These are phyloP conservation scores for Myiagra hebetior DNA, from an alignment of 2,113 vertebrate species.

Conservation along the genomic window DNA sequence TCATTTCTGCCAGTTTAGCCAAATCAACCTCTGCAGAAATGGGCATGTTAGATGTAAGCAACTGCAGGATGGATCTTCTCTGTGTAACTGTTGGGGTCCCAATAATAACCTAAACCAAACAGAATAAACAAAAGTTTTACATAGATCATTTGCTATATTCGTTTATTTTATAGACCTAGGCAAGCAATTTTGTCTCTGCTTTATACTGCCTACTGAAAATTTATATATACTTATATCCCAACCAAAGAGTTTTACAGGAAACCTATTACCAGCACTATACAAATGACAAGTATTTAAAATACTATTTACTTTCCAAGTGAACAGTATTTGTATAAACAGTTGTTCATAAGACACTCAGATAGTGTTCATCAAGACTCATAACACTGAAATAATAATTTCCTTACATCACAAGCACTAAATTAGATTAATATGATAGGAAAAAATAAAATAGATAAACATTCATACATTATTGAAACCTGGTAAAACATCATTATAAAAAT, in stretches of 20 bases:
- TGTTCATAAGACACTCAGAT: neutral
- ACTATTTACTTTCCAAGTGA: neutral
- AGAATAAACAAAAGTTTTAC: neutral
- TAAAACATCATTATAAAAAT: neutral
- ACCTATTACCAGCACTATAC: neutral
- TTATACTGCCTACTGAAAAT: neutral
- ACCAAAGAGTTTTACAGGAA: neutral
- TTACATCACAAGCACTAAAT: neutral
- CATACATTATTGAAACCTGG: neutral
- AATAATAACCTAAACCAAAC: slow-evolving; percentile 80
- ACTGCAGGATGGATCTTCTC: slow-evolving; percentile 82
- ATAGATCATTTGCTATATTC: neutral
- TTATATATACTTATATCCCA: neutral
- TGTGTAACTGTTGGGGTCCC: slow-evolving; percentile 85
- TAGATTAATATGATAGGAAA: neutral
- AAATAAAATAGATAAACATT: neutral
- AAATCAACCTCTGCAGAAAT: slow-evolving; percentile 72
- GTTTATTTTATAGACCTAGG: neutral
- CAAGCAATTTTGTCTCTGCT: neutral
- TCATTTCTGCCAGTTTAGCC: slow-evolving; percentile 82
- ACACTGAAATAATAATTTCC: neutral
- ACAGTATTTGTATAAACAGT: neutral
- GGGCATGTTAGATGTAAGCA: slow-evolving; percentile 81
- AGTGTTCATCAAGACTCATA: neutral
- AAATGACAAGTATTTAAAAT: neutral